These are phyloP conservation scores for Drosophila sucinea DNA, from an alignment of 1,140 invertebrate species.

Conservation along the genomic window DNA sequence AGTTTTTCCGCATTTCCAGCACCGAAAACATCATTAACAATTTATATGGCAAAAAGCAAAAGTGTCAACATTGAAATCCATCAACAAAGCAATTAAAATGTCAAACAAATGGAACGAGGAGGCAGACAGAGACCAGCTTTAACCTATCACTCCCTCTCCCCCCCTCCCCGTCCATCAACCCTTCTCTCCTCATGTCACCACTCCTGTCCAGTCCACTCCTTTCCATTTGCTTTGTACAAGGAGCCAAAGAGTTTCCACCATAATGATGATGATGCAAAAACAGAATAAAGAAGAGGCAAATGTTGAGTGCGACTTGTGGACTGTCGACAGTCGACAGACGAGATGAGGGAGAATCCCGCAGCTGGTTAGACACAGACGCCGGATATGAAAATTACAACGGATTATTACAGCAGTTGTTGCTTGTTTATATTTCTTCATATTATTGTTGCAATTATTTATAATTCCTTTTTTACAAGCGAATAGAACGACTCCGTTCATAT, in stretches of 20 bases:
- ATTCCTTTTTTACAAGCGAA: slow-evolving; percentile 52
- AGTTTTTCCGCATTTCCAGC: not conserved
- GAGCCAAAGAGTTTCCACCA: slow-evolving; percentile 36
- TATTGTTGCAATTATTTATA: slow-evolving; percentile 72
- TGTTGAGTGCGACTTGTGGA: not conserved
- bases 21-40: slow-evolving; percentile 54
- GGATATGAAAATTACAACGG: slow-evolving; percentile 69
- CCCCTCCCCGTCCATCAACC: slow-evolving; percentile 6
- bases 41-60: slow-evolving; percentile 65
- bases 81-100: slow-evolving; percentile 76
- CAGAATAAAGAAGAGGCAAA: slow-evolving; percentile 22
- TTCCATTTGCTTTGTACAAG: slow-evolving; percentile 30
- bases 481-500: slow-evolving; percentile 35
- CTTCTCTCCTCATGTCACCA: not conserved
- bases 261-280: slow-evolving; percentile 73
- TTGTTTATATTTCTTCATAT: slow-evolving; percentile 65
- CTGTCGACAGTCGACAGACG: no score
- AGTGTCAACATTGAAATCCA: slow-evolving; percentile 75
- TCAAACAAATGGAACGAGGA: slow-evolving; percentile 44
- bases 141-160: not conserved
- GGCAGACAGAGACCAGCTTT: slow-evolving; percentile 30
- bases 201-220: slow-evolving; percentile 4
- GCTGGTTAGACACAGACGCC: slow-evolving; percentile 45
- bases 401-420: slow-evolving; percentile 41
- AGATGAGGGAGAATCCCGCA: slow-evolving; percentile 37